Conservation (phyloP, 2,797 vertebrate genomes). For the Gouania willdenowi region DNA sequence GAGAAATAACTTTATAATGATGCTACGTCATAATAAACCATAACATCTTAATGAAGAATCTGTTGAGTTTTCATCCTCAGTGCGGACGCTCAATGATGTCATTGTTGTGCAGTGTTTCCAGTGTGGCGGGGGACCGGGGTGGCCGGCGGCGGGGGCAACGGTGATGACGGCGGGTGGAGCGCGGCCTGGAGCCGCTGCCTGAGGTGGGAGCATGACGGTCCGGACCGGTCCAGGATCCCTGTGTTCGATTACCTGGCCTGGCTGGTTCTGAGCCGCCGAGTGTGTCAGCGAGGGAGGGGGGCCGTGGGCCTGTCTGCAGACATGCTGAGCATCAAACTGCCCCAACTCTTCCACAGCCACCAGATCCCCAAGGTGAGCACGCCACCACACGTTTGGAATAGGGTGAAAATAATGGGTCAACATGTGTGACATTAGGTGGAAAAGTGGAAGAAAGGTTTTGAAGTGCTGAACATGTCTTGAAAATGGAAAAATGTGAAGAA, state of each 20-base stretch:
- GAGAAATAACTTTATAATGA: too few relatives aligned
- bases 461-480: too few relatives aligned
- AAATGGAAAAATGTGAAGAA: too few relatives aligned
- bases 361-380: slow-evolving; percentile 81
- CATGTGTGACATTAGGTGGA: too few relatives aligned
- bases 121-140: slow-evolving; percentile 66
- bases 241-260: slow-evolving; percentile 70
- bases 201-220: slow-evolving; percentile 54
- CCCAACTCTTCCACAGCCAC: slow-evolving; percentile 79
- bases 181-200: slow-evolving; percentile 59
- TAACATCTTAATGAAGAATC: too few relatives aligned
- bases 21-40: too few relatives aligned
- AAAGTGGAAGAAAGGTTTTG: too few relatives aligned
- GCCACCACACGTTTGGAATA: too few relatives aligned
- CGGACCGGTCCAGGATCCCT: slow-evolving; percentile 33
- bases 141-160: too few relatives aligned
- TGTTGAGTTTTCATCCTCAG: too few relatives aligned
- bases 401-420: too few relatives aligned
- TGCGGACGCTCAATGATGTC: too few relatives aligned
- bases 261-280: slow-evolving; percentile 71
- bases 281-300: slow-evolving; percentile 63
- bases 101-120: slow-evolving; percentile 64
- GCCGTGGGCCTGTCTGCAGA: slow-evolving; percentile 61
- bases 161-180: slow-evolving; percentile 60
- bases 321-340: slow-evolving; percentile 81